These are phyloP conservation scores for Hassar affinis DNA, from an alignment of 2,113 vertebrate genomes.

Conservation along the genomic window DNA sequence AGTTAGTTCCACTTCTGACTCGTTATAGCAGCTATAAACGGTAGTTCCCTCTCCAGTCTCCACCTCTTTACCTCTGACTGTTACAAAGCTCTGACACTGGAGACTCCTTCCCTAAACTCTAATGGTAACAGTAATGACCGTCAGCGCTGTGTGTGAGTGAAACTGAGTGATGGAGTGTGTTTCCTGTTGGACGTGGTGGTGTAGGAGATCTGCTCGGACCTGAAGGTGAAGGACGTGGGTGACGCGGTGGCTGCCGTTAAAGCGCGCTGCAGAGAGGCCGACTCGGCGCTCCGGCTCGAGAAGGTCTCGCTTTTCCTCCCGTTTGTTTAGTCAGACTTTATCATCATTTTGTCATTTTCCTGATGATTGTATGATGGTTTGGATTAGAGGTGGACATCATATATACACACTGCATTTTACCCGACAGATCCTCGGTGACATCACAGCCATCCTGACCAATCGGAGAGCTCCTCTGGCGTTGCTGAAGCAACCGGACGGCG, in stretches of 20 bases:
- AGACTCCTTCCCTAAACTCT: too few species aligned
- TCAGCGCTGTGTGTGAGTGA: neutral
- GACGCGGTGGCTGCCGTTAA: constrained; percentile 37
- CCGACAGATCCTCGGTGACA: constrained; percentile 73
- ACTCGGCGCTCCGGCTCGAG: constrained; percentile 38
- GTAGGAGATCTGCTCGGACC: constrained; percentile 54
- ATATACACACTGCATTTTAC: neutral
- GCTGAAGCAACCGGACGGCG: constrained; percentile 65
- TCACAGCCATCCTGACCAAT: constrained; percentile 71
- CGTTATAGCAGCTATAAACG: too few species aligned
- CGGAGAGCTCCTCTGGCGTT: constrained; percentile 70
- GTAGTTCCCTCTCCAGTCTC: too few species aligned
- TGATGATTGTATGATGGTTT: neutral
- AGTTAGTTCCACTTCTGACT: too few species aligned
- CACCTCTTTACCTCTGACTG: too few species aligned
- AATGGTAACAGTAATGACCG: too few species aligned
- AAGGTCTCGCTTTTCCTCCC: constrained; percentile 42
- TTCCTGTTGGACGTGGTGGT: neutral
- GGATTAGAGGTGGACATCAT: neutral
- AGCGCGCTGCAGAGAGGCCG: constrained; percentile 28
- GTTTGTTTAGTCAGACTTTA: neutral
- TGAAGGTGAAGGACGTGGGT: constrained; percentile 46
- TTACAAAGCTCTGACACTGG: too few species aligned
- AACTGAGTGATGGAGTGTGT: neutral
- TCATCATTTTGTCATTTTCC: neutral